Conservation (phyloP, 2,797 vertebrate species). For the Chiropotes sagulatus region DNA sequence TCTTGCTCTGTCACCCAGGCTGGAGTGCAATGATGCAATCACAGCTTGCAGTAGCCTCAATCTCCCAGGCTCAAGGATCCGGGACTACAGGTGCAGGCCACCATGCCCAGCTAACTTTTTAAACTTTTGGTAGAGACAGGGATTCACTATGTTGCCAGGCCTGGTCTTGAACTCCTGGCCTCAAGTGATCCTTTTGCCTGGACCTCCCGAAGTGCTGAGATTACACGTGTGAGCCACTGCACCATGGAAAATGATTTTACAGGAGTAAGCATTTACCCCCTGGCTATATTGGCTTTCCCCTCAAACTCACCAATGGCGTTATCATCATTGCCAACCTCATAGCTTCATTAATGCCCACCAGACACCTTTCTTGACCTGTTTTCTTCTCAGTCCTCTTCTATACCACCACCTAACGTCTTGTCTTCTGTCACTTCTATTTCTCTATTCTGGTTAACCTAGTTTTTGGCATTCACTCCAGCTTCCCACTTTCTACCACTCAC, state of each 20-base stretch:
- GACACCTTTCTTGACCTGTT: not conserved
- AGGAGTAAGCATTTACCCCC: not conserved
- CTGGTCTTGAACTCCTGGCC: not conserved
- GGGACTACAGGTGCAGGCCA: not conserved
- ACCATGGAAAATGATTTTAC: not conserved
- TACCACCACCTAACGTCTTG: not conserved
- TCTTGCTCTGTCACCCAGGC: not conserved
- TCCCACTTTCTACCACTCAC: not conserved
- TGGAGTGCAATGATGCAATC: not conserved
- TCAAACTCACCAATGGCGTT: not conserved
- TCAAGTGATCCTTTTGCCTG: not conserved
- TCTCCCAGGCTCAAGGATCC: not conserved
- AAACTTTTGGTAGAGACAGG: not conserved
- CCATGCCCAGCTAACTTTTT: not conserved
- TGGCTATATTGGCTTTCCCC: not conserved
- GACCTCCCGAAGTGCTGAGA: not conserved
- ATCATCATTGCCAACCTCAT: too few species aligned
- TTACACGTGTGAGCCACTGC: not conserved
- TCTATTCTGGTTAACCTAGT: not conserved
- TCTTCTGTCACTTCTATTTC: not conserved
- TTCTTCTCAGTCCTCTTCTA: not conserved
- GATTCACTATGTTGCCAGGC: not conserved
- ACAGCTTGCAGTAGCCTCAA: not conserved
- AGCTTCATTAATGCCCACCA: not conserved
- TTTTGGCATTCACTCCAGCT: not conserved